Base-by-base conservation (phyloP, 2,888 invertebrate genomes). In the Cylindroiulus punctatus region DNA sequence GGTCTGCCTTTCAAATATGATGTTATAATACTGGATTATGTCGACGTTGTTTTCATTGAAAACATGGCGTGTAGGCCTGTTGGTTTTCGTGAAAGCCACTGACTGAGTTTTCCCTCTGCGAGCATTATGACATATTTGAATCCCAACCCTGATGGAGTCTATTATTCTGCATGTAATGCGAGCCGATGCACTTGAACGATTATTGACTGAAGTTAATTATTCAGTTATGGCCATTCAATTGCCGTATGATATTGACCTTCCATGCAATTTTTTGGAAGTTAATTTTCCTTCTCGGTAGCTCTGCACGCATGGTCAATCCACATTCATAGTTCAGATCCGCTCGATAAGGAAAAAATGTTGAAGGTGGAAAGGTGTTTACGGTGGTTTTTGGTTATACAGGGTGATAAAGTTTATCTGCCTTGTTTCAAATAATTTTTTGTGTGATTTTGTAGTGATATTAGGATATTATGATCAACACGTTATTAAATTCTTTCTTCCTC, bases 11-110 rank as follows among this genome's bases (percentile, higher is more conserved):
- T 40, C 42, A n/a, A 83, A 40, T 10, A 83, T 83, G 83, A 22
- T 83, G 83, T 40, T 40, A 76, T 76, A 83, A 83, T 83, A 40
- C 83, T 22, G 83, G 83, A 83, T 83, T 83, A 83, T 83, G 40
- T 44, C 40, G 36, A 26, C 44, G 44, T 42, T 83, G 83, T 83
- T 83, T 83, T 83, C 83, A 83, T 83, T 83, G 83, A 83, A 83
- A 83, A 83, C 83, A 83, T 42, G 4, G 83, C 83, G 22, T 83
- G 14, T 12, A 83, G 83, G 44, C 40, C 36, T 22, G 44, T 44
- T 83, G 83, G 19, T 40, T 40, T 83, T 83, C 10, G 19, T 83
- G 42, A 83, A 83, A 83, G 83, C 82, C 82, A 83, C 12, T 40
- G 83, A n/a, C 40, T 40, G 40, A 19, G n/a, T 83, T 83, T 83